These are phyloP conservation scores for Drosophila santomea DNA, from an alignment of 1,140 invertebrate genomes.

Conservation along the genomic window DNA sequence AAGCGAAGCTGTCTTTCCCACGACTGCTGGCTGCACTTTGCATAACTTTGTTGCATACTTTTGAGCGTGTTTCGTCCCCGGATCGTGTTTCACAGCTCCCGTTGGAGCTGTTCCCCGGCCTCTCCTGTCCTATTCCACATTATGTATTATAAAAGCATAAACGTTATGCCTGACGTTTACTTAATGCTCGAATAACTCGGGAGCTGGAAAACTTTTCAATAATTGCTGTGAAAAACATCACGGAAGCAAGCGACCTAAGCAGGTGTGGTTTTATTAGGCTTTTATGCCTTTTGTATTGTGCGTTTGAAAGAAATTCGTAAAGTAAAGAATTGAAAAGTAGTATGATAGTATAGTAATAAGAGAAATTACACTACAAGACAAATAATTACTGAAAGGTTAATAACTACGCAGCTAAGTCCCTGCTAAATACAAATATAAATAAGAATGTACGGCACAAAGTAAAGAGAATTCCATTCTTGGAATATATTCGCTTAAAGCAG, in stretches of 20 bases:
- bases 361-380: neutral
- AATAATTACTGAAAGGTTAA: neutral
- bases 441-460: neutral
- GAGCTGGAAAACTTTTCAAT: conserved; percentile 61
- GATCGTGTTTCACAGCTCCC: conserved; percentile 19
- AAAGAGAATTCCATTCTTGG: neutral
- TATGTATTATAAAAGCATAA: conserved; percentile 79
- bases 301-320: neutral
- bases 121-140: conserved; percentile 20
- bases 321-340: too few relatives aligned
- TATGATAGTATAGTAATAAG: too few relatives aligned
- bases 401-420: neutral
- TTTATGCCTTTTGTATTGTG: neutral
- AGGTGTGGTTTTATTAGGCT: conserved; percentile 6
- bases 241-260: conserved; percentile 3
- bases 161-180: conserved; percentile 74
- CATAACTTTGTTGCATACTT: conserved; percentile 80
- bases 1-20: conserved; percentile 49
- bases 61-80: conserved; percentile 40
- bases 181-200: conserved; percentile 72
- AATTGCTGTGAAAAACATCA: conserved; percentile 47
- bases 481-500: conserved; percentile 6
- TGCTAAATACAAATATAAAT: neutral
- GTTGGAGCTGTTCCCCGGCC: neutral
- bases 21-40: conserved; percentile 68